Evolutionary conservation across 2,888 invertebrate species (phyloP).

Genomic region (Euproctis similis): DNA sequence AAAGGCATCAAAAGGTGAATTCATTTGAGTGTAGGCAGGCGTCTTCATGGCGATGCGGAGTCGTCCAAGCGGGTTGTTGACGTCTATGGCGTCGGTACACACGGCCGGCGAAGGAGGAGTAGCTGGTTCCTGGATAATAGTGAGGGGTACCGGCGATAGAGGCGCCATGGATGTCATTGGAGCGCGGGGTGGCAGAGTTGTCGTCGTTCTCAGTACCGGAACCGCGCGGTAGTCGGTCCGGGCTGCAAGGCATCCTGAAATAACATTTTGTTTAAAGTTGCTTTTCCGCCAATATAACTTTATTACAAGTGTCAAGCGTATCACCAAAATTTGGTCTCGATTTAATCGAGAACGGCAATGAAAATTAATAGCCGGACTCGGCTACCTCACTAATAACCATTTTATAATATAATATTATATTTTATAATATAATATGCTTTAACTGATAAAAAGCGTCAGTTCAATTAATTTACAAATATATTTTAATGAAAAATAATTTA

Average conservation of each 20-base stretch:
- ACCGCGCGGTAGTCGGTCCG: constrained; percentile 25
- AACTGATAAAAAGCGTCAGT: too few relatives aligned
- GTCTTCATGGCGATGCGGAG: constrained; percentile 72
- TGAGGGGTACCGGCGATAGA: constrained; percentile 30
- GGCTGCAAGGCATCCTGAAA: constrained; percentile 41
- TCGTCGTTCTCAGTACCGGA: constrained; percentile 16
- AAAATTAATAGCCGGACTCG: too few relatives aligned
- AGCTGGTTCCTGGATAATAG: constrained; percentile 35
- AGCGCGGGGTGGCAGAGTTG: constrained; percentile 21
- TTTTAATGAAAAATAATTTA: too few relatives aligned
- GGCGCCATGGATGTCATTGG: constrained; percentile 18
- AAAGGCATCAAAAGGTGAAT: constrained; percentile 79
- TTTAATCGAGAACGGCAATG: too few relatives aligned
- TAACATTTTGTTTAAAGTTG: neutral
- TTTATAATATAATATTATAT: too few relatives aligned
- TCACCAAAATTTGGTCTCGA: too few relatives aligned
- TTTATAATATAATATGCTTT: too few relatives aligned
- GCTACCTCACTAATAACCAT: too few relatives aligned
- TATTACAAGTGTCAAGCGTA: too few relatives aligned
- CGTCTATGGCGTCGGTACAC: constrained; percentile 43
- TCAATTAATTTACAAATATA: too few relatives aligned
- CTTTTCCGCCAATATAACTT: neutral
- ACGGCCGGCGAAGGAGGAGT: constrained; percentile 29
- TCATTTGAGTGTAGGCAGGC: constrained; percentile 48
- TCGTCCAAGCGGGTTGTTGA: constrained; percentile 41